Evolutionary conservation across 2,888 invertebrate species (phyloP), one percentile per base, ranked within the genome.

Genomic region (Strigamia transsilvanica): DNA sequence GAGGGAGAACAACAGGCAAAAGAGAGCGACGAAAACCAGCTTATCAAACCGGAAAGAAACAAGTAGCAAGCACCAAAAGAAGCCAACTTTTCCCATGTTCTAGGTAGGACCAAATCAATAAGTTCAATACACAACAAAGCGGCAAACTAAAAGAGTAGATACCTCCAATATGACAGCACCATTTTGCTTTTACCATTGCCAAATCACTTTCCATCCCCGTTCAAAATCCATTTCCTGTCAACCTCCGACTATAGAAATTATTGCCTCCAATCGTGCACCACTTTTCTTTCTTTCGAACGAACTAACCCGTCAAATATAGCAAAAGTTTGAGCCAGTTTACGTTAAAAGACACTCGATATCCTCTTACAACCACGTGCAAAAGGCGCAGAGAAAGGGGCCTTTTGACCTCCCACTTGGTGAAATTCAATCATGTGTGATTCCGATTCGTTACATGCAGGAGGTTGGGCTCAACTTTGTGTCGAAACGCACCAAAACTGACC

Each of bases 351-450:
- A 73, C 32, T 73, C 32, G 73, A 73, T 73, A 73, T 73, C 32
- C 73, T 27, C 73, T 7, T 73, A 1, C 23, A 73, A 73, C 73
- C 73, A 73, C 73, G 73, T 73, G 73, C 73, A 73, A 73, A 73
- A 73, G n/a, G 73, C 73, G 73, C 5, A 32, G 10, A 73, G 73
- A 73, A 18, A 27, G 18, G 2, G 73, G 27, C 73, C 73, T 73
- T 73, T 73, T 73, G 73, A 73, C 73, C 73, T 73, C 73, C 73
- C 73, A 73, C 73, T 73, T 73, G 73, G 73, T 73, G 73, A 73
- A 73, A 73, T 73, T 73, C 73, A 73, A 73, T 73, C 73, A 73
- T 73, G 73, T 73, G 73, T 73, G 73, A 73, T 73, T 73, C 73
- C 73, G 73, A 73, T 73, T 73, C 73, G 73, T 73, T 73, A 73